Evolutionary conservation across 2,113 vertebrate genomes (phyloP).

Genomic region (Globicephala melas): DNA sequence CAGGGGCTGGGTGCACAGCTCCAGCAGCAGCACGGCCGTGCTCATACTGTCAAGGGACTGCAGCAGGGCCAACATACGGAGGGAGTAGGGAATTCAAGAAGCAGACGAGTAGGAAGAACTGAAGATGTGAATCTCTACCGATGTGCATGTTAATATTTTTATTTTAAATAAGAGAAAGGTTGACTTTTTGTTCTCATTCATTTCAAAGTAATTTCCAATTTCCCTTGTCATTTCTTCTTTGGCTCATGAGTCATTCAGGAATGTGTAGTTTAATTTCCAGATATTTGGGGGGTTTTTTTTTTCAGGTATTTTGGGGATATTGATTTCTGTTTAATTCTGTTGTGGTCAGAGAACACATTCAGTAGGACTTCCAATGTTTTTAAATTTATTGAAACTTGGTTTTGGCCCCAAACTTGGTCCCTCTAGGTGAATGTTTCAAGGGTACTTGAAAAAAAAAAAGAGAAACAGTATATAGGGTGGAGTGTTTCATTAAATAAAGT

Average conservation of each 20-base stretch:
- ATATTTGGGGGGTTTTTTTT: not conserved
- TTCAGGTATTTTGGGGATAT: not conserved
- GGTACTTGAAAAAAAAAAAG: not conserved
- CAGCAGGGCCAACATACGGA: accelerated
- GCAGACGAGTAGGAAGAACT: accelerated
- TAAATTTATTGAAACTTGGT: not conserved
- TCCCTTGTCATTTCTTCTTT: not conserved
- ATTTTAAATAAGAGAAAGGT: not conserved
- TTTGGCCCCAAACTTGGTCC: not conserved
- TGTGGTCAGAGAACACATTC: not conserved
- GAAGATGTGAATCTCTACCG: not conserved
- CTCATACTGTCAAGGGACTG: too few species aligned
- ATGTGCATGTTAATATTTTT: not conserved
- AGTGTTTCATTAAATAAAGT: not conserved
- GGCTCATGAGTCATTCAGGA: not conserved
- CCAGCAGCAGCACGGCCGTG: accelerated
- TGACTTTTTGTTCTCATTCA: not conserved
- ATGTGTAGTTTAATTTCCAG: not conserved
- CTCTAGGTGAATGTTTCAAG: not conserved
- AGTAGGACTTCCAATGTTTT: not conserved
- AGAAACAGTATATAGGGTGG: too few species aligned
- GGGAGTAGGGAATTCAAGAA: not conserved
- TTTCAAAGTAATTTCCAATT: not conserved
- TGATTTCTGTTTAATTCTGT: not conserved
- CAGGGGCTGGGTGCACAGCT: accelerated